These are phyloP conservation scores for Sitta europaea DNA, from an alignment of 2,113 vertebrate species.

Conservation along the genomic window DNA sequence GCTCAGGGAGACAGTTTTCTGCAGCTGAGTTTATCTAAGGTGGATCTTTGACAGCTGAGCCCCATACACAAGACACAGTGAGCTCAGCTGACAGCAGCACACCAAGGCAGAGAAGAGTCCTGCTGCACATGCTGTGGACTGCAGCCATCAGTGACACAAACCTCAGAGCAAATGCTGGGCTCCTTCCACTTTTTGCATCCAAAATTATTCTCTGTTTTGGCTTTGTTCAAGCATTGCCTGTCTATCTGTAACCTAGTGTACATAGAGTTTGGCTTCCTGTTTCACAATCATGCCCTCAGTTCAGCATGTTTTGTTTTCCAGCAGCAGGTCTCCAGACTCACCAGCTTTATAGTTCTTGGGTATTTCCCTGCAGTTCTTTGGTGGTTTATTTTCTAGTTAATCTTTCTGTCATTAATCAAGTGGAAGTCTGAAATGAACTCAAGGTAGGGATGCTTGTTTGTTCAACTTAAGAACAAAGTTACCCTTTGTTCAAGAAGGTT, in stretches of 20 bases:
- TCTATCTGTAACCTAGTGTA: neutral
- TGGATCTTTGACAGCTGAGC: neutral
- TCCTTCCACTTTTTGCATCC: neutral
- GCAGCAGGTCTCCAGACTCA: neutral
- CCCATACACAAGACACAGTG: neutral
- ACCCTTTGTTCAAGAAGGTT: neutral
- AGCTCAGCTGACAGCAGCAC: neutral
- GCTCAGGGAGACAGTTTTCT: neutral
- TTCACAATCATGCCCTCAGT: neutral
- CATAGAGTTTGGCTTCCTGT: neutral
- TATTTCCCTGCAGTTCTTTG: neutral
- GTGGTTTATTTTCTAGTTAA: neutral
- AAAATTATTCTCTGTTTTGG: neutral
- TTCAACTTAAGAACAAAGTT: neutral
- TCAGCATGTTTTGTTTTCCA: neutral
- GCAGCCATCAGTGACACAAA: neutral
- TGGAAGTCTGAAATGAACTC: neutral
- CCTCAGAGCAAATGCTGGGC: neutral
- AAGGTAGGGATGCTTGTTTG: neutral
- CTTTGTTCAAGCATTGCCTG: neutral
- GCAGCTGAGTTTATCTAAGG: neutral
- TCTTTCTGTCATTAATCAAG: neutral
- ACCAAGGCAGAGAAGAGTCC: neutral
- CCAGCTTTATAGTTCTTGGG: neutral
- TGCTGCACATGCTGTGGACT: neutral